A percentile compares a stretch with the other conserved stretches of the same genome.
phyloP scores from a whole-genome alignment of 2,797 vertebrate genomes.

The Cynodonichthys magdalenae region DNA sequence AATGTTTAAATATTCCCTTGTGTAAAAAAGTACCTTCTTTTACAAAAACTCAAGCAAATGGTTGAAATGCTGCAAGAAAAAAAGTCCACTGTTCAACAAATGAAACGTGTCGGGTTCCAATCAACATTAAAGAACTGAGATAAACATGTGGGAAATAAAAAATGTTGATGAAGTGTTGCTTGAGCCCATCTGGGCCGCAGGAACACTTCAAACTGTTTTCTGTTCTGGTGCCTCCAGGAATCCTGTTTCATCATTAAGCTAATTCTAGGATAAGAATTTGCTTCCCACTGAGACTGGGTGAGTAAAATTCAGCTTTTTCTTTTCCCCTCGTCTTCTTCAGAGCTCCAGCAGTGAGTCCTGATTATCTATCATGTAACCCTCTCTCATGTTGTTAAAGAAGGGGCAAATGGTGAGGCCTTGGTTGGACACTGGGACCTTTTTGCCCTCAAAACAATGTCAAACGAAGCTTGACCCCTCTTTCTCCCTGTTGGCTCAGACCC shows the following conservation, averaged over 20 bases:
- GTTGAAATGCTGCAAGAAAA: neutral
- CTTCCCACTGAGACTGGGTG: neutral
- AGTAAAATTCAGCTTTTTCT: constrained; percentile 2
- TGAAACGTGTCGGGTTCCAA: neutral
- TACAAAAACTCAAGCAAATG: neutral
- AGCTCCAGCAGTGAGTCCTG: constrained; percentile 2
- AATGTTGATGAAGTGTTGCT: neutral
- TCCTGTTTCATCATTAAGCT: constrained; percentile 7
- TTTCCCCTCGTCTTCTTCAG: neutral
- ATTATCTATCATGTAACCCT: constrained; percentile 12
- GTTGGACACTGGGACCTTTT: constrained; percentile 41
- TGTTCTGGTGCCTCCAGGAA: neutral
- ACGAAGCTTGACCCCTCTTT: constrained; percentile 57
- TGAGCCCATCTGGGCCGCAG: neutral
- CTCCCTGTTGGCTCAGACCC: constrained; percentile 58
- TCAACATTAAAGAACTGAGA: neutral
- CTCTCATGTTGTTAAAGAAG: constrained; percentile 7
- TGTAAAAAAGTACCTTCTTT: too few species aligned
- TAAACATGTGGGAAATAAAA: neutral
- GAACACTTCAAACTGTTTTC: neutral
- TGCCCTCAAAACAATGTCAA: constrained; percentile 58
- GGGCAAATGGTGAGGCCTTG: constrained; percentile 21
- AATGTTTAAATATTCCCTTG: too few species aligned
- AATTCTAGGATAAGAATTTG: neutral
- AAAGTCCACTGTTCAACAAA: neutral